Conservation (phyloP, 2,797 vertebrate genomes). For the Gymnothorax javanicus region DNA sequence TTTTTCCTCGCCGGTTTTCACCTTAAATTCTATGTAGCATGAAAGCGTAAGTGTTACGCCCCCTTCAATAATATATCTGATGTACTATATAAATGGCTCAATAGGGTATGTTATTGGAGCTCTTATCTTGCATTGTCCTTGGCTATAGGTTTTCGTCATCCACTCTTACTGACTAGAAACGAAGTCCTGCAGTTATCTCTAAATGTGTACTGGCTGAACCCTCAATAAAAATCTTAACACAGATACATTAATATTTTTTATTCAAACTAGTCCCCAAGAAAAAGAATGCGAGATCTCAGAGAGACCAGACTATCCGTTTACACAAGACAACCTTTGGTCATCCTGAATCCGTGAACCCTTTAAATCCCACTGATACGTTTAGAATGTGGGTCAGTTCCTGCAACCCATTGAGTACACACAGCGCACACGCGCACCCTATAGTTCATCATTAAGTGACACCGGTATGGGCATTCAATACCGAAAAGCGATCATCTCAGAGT, state of each 20-base stretch:
- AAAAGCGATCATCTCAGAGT: neutral
- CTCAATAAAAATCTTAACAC: neutral
- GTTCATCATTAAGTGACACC: slow-evolving; percentile 32
- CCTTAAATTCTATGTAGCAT: neutral
- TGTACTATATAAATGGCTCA: neutral
- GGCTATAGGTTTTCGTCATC: neutral
- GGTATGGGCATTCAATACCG: slow-evolving; percentile 5
- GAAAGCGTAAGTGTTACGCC: slow-evolving; percentile 3
- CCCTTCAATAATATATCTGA: neutral
- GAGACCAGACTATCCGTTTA: slow-evolving; percentile 16
- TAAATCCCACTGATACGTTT: slow-evolving; percentile 57
- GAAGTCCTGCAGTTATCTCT: neutral
- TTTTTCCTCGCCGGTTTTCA: slow-evolving; percentile 12
- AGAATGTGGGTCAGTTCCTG: slow-evolving; percentile 72
- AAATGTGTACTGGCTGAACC: neutral
- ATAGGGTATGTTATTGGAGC: neutral
- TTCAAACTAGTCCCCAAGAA: neutral
- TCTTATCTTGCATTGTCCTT: neutral
- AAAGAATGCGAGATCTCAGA: neutral
- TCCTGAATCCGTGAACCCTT: slow-evolving; percentile 54
- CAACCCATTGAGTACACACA: slow-evolving; percentile 48
- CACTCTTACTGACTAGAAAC: neutral
- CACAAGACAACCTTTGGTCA: slow-evolving; percentile 25
- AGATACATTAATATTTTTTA: neutral
- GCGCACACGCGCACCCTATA: slow-evolving; percentile 46